A percentile compares a stretch with the other conserved stretches of the same genome.
These are phyloP conservation scores for Drosophila nasuta DNA, from an alignment of 1,140 invertebrate genomes.

Conservation along the genomic window DNA sequence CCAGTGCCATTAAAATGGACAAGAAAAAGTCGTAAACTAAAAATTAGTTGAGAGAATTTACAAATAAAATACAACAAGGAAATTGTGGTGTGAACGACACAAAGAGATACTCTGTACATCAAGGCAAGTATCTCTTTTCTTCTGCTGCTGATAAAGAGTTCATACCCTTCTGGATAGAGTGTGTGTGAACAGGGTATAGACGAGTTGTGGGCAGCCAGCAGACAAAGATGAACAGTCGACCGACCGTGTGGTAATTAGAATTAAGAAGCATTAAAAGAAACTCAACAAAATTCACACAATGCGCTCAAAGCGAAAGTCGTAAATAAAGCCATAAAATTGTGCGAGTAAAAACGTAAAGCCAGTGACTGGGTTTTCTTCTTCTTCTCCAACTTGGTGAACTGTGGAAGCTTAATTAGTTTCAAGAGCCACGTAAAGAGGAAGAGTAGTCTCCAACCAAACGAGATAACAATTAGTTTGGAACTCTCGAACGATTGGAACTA, in stretches of 20 bases:
- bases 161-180: neutral
- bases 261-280: slow-evolving; percentile 80
- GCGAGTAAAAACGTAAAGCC: slow-evolving; percentile 73
- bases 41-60: slow-evolving; percentile 63
- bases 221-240: slow-evolving; percentile 60
- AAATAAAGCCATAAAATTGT: slow-evolving; percentile 77
- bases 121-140: neutral
- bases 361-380: slow-evolving; percentile 43
- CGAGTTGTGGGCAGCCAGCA: slow-evolving; percentile 51
- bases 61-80: slow-evolving; percentile 6
- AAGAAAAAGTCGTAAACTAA: slow-evolving; percentile 75
- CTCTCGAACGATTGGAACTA: slow-evolving; percentile 36
- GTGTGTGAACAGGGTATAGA: slow-evolving; percentile 1
- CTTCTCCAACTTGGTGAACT: slow-evolving; percentile 37
- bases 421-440: slow-evolving; percentile 39
- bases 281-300: slow-evolving; percentile 74
- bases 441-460: slow-evolving; percentile 23
- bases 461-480: slow-evolving; percentile 76
- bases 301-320: slow-evolving; percentile 63
- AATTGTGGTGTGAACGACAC: neutral
- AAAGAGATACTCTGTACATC: slow-evolving; percentile 6
- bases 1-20: slow-evolving; percentile 69
- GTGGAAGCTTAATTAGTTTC: slow-evolving; percentile 81
- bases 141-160: neutral
- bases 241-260: slow-evolving; percentile 78